Evolutionary conservation across 2,797 vertebrate genomes (phyloP), one percentile per base, ranked within the genome.

Genomic region (Cossypha polioptera): DNA sequence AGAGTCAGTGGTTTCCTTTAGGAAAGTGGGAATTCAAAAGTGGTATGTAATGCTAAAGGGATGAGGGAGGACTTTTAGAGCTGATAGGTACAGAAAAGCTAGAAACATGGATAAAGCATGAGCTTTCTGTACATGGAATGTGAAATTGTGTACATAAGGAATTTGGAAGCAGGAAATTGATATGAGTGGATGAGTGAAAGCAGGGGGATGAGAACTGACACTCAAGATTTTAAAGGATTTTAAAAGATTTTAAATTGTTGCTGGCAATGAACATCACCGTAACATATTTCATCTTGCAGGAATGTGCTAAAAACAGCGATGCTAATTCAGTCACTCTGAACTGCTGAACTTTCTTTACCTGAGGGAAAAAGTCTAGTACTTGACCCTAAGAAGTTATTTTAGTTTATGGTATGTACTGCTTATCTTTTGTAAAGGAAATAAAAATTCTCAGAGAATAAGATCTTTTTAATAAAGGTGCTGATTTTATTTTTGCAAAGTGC

Each of bases 301-400:
- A 94, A 58, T 1, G 11, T 0, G 1, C 16, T 89, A 63, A 0
- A 4, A 80, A 78, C 0, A 0, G 40, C 63, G 40, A 19, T 22
- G 26, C 58, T 87, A 72, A 35, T 47, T 53, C 14, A 43, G 38
- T 65, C 58, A 28, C 40, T 42, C 54, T 79, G 87, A 91, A 74
- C 90, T 91, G 36, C 15, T 90, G 78, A 91, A 59, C 92, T 92
- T 89, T 57, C 22, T 83, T 72, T 63, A 43, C 33, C 24, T 63
- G 45, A 2, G 10, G 10, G 11, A 61, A 28, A 58, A 71, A 38
- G 24, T 13, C 20, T 53, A 33, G 38, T 66, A 58, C 31, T 89
- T 38, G 22, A 29, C 18, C 5, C 48, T 42, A 48, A 71, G 26
- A 57, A 75, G 28, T 82, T 79, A 73, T 38, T 91, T 78, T 67